These are phyloP conservation scores for Piaya cayana DNA, from an alignment of 2,113 vertebrate genomes.

Conservation along the genomic window DNA sequence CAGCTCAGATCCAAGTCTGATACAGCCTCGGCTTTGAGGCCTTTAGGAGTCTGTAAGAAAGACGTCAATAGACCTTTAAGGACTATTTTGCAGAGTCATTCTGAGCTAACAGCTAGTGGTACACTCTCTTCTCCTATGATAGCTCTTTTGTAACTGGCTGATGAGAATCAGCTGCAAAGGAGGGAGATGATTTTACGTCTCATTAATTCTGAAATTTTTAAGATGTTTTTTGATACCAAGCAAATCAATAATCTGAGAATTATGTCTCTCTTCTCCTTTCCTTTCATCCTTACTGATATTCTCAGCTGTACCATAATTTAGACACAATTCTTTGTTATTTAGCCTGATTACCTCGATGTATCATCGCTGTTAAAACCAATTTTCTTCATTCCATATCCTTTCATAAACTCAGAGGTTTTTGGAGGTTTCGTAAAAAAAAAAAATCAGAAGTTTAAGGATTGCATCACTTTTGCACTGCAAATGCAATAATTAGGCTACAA, in stretches of 20 bases:
- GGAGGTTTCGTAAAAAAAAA: neutral
- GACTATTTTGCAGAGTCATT: slow-evolving; percentile 49
- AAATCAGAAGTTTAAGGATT: neutral
- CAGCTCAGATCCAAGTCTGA: neutral
- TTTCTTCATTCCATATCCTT: neutral
- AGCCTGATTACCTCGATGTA: neutral
- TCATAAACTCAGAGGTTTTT: neutral
- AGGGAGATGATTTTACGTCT: neutral
- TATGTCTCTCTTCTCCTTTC: neutral
- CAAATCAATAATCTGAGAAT: slow-evolving; percentile 12
- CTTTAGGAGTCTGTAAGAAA: neutral
- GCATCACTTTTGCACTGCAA: neutral
- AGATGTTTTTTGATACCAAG: slow-evolving; percentile 25
- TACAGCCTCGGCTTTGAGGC: neutral
- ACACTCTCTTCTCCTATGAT: neutral
- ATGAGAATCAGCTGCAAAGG: slow-evolving; percentile 29
- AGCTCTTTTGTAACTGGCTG: slow-evolving; percentile 4
- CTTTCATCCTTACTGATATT: neutral
- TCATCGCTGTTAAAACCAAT: neutral
- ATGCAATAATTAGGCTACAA: neutral
- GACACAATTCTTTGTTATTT: neutral
- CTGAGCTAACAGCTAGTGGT: neutral
- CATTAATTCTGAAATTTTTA: slow-evolving; percentile 40
- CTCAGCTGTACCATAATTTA: neutral
- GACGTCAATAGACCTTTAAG: slow-evolving; percentile 21